These are phyloP conservation scores for Sycobia sp. DNA, from an alignment of 1,140 invertebrate species.

Conservation along the genomic window DNA sequence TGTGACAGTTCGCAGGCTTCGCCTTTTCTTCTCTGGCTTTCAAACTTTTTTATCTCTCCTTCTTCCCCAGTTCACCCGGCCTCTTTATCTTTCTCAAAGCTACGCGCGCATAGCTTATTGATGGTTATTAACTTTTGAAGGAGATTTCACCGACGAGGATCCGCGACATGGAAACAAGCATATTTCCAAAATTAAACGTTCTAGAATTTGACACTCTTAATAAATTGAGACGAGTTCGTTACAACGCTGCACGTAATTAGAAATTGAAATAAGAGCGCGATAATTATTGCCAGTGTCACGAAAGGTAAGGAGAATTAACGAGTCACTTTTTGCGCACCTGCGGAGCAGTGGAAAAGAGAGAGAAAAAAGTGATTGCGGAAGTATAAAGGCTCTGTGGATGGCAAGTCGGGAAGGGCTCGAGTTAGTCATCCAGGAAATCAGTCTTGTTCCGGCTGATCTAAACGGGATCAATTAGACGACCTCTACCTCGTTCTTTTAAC, in stretches of 20 bases:
- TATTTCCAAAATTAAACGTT: no score
- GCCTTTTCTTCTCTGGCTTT: conserved; percentile 2
- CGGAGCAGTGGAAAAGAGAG: no score
- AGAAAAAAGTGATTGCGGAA: no score
- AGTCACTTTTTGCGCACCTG: no score
- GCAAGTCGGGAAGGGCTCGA: no score
- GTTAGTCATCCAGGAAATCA: not conserved
- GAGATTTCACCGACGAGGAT: not conserved
- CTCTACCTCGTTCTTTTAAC: not conserved
- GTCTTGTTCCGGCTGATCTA: not conserved
- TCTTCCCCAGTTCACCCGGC: not conserved
- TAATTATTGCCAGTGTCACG: no score
- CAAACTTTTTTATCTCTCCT: not conserved
- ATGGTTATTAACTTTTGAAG: conserved; percentile 8
- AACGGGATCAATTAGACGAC: conserved; percentile 12
- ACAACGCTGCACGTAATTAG: no score
- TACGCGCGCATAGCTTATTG: conserved; percentile 3
- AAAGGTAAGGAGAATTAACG: no score
- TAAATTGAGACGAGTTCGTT: no score
- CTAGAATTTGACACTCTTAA: no score
- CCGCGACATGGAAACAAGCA: not conserved
- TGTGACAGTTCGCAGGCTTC: conserved; percentile 12
- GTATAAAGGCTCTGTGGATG: no score
- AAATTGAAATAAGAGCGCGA: no score
- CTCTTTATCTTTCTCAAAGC: not conserved